A percentile compares a stretch with the other conserved stretches of the same genome.
Evolutionary conservation across 2,888 invertebrate species (phyloP).

Genomic region (Malthinus seriepunctatus): DNA sequence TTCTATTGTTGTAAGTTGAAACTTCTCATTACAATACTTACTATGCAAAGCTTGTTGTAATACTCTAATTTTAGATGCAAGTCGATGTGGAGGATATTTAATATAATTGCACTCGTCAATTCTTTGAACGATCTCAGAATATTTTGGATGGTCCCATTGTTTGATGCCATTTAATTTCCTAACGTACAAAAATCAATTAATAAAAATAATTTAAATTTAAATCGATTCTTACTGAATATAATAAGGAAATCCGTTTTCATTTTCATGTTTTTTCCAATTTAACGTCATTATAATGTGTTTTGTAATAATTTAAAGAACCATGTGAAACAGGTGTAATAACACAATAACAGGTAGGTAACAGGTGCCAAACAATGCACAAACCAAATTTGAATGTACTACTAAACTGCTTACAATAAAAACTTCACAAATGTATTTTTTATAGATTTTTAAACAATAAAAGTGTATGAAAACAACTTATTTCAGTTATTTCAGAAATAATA

Average conservation of each 20-base stretch:
- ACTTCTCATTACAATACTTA: slow-evolving; percentile 52
- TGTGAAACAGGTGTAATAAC: not conserved
- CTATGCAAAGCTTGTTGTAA: slow-evolving; percentile 68
- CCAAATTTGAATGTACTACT: too few species aligned
- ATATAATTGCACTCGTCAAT: slow-evolving; percentile 69
- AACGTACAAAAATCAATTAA: slow-evolving; percentile 37
- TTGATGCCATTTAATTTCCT: slow-evolving; percentile 59
- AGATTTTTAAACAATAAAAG: too few species aligned
- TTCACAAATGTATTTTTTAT: too few species aligned
- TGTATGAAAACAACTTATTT: too few species aligned
- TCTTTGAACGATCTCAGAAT: slow-evolving; percentile 59
- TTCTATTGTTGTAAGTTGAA: not conserved
- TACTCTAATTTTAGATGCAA: slow-evolving; percentile 71
- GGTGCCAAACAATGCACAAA: not conserved
- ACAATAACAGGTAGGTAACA: not conserved
- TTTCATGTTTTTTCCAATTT: slow-evolving; percentile 62
- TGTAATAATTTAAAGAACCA: not conserved
- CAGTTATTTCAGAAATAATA: too few species aligned
- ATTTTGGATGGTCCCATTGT: slow-evolving; percentile 65
- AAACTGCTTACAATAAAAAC: too few species aligned
- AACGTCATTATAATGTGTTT: slow-evolving; percentile 25
- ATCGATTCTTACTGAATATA: slow-evolving; percentile 59
- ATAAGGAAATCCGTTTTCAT: slow-evolving; percentile 64
- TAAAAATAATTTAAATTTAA: not conserved
- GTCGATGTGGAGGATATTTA: slow-evolving; percentile 75